phyloP scores from a whole-genome alignment of 1,140 invertebrate genomes.

The Lasioglossum baleicum region DNA sequence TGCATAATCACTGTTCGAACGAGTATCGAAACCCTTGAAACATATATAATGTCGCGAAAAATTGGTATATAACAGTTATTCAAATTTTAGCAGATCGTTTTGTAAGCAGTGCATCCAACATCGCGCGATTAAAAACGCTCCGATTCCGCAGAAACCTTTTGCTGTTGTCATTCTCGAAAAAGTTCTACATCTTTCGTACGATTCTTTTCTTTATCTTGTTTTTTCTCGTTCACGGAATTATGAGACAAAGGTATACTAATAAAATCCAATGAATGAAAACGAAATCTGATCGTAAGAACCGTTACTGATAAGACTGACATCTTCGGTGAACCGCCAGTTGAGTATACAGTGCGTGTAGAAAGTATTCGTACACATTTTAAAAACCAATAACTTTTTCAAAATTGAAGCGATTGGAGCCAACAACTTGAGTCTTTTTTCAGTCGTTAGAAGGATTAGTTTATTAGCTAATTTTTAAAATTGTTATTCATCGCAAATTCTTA shows the following conservation, averaged over 20 bases:
- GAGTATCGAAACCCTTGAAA: not conserved
- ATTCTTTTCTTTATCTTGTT: not conserved
- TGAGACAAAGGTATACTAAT: too few species aligned
- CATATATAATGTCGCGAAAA: not conserved
- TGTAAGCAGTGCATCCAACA: constrained; percentile 13
- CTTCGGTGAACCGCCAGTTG: not conserved
- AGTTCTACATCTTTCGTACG: not conserved
- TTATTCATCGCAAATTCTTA: too few species aligned
- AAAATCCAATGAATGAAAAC: not conserved
- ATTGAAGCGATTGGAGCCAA: too few species aligned
- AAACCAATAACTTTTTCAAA: too few species aligned
- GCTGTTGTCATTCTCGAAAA: not conserved
- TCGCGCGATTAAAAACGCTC: not conserved
- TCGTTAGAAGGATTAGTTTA: too few species aligned
- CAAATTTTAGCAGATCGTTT: constrained; percentile 10
- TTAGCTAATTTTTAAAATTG: too few species aligned
- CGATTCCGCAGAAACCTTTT: not conserved
- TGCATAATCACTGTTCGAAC: not conserved
- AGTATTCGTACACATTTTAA: too few species aligned
- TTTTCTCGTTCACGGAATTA: not conserved
- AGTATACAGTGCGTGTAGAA: not conserved
- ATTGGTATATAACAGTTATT: not conserved
- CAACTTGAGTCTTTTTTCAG: too few species aligned
- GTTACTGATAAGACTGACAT: not conserved
- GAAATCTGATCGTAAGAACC: not conserved